Percentiles rank a stretch among this genome's conserved stretches.
phyloP scores from a whole-genome alignment of 2,113 vertebrate species.

The Neodontobutis hainanensis region DNA sequence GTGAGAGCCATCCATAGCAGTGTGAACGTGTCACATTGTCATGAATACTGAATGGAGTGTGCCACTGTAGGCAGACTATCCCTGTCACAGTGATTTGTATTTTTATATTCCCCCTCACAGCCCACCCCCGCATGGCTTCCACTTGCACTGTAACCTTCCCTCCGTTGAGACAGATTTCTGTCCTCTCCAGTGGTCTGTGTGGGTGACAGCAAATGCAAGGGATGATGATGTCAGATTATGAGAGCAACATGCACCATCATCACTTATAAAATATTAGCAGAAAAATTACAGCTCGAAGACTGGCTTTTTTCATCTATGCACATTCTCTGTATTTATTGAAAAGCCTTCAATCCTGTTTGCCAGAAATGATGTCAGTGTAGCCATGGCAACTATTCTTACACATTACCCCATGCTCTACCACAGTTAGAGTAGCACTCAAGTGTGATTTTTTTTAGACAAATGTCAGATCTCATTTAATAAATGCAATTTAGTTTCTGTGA shows the following conservation, averaged over 20 bases:
- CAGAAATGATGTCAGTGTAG: slow-evolving; percentile 87
- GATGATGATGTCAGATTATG: slow-evolving; percentile 40
- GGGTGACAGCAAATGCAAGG: slow-evolving; percentile 23
- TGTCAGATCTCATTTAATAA: slow-evolving; percentile 78
- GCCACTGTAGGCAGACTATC: slow-evolving; percentile 54
- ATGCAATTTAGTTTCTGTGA: slow-evolving; percentile 36
- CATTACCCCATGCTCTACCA: slow-evolving; percentile 72
- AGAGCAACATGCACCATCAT: slow-evolving; percentile 37
- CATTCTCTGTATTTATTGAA: slow-evolving; percentile 77
- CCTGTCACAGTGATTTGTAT: slow-evolving; percentile 67
- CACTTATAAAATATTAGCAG: slow-evolving; percentile 26
- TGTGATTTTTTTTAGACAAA: slow-evolving; percentile 68
- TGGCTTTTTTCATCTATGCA: slow-evolving; percentile 16
- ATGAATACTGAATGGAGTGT: slow-evolving; percentile 66
- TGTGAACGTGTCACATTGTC: slow-evolving; percentile 61
- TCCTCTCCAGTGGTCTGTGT: slow-evolving; percentile 21
- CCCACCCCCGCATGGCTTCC: slow-evolving; percentile 9
- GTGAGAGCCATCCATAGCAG: slow-evolving; percentile 51
- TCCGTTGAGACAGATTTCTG: slow-evolving; percentile 43
- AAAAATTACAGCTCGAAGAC: not conserved
- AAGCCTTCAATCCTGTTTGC: slow-evolving; percentile 80
- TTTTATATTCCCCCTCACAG: slow-evolving; percentile 19
- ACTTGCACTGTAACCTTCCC: slow-evolving; percentile 55
- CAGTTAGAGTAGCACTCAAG: slow-evolving; percentile 80
- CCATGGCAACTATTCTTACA: slow-evolving; percentile 89